These are phyloP conservation scores for Labrus mixtus DNA, from an alignment of 2,113 vertebrate genomes.

Conservation along the genomic window DNA sequence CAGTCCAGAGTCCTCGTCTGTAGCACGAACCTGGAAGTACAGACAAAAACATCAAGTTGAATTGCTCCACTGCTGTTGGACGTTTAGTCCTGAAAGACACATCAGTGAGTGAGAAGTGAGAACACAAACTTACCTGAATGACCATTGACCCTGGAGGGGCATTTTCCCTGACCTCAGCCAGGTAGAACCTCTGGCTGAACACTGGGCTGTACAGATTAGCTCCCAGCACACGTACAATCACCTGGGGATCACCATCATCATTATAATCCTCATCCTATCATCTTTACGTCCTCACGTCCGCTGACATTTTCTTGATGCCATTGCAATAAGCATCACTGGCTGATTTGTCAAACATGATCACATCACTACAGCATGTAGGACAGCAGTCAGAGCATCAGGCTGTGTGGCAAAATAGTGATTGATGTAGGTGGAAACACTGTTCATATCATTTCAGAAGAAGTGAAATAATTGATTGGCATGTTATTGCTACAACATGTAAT, in stretches of 20 bases:
- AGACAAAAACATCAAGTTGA: not conserved
- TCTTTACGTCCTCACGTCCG: constrained; percentile 15
- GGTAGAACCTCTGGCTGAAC: constrained; percentile 93
- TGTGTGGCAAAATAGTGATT: constrained; percentile 6
- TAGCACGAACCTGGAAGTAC: constrained; percentile 84
- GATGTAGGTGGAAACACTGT: not conserved
- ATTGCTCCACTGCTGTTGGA: not conserved
- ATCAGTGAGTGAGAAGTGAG: not conserved
- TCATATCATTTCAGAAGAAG: constrained; percentile 14
- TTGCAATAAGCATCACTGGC: constrained; percentile 4
- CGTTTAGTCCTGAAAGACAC: not conserved
- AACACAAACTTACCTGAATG: constrained; percentile 79
- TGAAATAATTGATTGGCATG: not conserved
- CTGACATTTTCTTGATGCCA: constrained; percentile 31
- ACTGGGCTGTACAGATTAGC: constrained; percentile 96
- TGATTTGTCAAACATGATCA: constrained; percentile 42
- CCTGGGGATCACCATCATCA: constrained; percentile 65
- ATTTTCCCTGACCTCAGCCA: constrained; percentile 94
- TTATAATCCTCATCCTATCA: constrained; percentile 4
- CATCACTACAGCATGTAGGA: not conserved
- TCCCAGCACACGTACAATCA: constrained; percentile 90
- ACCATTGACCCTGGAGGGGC: constrained; percentile 88
- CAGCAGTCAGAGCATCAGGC: not conserved
- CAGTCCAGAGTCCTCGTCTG: constrained; percentile 91
- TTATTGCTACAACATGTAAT: constrained; percentile 13